Conservation (phyloP, 1,140 invertebrate genomes). For the Mycetomoellerius zeteki region DNA sequence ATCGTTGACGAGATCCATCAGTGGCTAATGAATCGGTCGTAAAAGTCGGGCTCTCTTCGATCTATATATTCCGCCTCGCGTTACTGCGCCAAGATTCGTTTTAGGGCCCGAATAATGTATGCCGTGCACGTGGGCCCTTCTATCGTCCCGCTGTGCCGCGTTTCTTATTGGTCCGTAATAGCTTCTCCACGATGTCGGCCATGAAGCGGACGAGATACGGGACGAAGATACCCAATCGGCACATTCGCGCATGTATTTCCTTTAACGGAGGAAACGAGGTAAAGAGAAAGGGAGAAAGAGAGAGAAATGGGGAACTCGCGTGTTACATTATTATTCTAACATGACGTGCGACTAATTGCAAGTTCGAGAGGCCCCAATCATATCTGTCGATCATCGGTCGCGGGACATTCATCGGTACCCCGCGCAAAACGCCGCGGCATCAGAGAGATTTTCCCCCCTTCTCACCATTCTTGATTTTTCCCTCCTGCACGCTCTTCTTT, state of each 20-base stretch:
- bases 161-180: constrained; percentile 52
- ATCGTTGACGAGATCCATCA: constrained; percentile 60
- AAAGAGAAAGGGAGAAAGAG: background rate
- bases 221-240: constrained; percentile 17
- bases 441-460: constrained; percentile 45
- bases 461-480: constrained; percentile 34
- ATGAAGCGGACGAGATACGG: constrained; percentile 33
- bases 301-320: constrained; percentile 10
- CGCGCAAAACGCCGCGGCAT: constrained; percentile 40
- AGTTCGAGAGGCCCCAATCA: constrained; percentile 47
- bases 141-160: constrained; percentile 8
- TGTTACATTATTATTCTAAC: constrained; percentile 58
- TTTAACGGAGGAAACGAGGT: constrained; percentile 29
- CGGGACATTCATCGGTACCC: constrained; percentile 50
- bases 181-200: constrained; percentile 33
- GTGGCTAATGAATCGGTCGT: constrained; percentile 65
- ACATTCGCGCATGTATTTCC: constrained; percentile 15
- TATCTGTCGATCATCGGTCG: constrained; percentile 55
- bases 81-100: constrained; percentile 53
- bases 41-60: constrained; percentile 57
- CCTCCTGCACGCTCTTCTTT: constrained; percentile 51
- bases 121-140: constrained; percentile 16
- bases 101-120: constrained; percentile 49
- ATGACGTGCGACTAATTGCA: constrained; percentile 59
- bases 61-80: constrained; percentile 55